Percentiles rank a stretch among this genome's conserved stretches.
Evolutionary conservation across 1,140 invertebrate genomes (phyloP).

Genomic region (Pararge aegeria): DNA sequence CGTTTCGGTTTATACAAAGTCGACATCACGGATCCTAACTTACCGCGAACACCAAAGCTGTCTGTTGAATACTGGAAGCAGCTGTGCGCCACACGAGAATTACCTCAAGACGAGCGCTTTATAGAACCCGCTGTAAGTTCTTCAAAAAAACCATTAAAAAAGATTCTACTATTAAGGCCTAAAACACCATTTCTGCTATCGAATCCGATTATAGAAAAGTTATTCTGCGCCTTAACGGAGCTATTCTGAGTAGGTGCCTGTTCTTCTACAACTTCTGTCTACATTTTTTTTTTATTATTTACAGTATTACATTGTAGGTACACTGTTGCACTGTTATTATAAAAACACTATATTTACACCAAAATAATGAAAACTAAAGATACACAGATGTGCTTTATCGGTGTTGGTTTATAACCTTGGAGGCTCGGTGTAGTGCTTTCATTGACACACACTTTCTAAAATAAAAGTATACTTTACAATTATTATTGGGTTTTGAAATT

Average conservation of each 20-base stretch:
- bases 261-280: too few relatives aligned
- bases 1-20: slow-evolving; percentile 78
- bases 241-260: neutral
- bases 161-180: neutral
- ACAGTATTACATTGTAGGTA: too few relatives aligned
- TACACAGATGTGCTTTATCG: too few relatives aligned
- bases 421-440: too few relatives aligned
- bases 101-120: slow-evolving; percentile 62
- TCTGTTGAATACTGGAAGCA: slow-evolving; percentile 74
- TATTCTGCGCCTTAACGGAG: neutral
- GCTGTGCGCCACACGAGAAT: slow-evolving; percentile 60
- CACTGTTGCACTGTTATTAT: too few relatives aligned
- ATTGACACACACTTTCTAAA: too few relatives aligned
- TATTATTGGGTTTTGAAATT: too few relatives aligned
- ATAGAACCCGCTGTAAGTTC: slow-evolving; percentile 54
- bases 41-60: slow-evolving; percentile 70
- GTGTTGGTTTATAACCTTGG: too few relatives aligned
- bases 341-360: too few relatives aligned
- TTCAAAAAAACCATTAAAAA: neutral
- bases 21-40: slow-evolving; percentile 66
- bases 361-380: too few relatives aligned
- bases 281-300: too few relatives aligned
- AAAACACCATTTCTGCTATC: neutral
- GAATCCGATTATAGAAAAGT: neutral
- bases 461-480: too few relatives aligned